These are phyloP conservation scores for Tetraodon nigroviridis DNA, from an alignment of 2,113 vertebrate genomes.

Conservation along the genomic window DNA sequence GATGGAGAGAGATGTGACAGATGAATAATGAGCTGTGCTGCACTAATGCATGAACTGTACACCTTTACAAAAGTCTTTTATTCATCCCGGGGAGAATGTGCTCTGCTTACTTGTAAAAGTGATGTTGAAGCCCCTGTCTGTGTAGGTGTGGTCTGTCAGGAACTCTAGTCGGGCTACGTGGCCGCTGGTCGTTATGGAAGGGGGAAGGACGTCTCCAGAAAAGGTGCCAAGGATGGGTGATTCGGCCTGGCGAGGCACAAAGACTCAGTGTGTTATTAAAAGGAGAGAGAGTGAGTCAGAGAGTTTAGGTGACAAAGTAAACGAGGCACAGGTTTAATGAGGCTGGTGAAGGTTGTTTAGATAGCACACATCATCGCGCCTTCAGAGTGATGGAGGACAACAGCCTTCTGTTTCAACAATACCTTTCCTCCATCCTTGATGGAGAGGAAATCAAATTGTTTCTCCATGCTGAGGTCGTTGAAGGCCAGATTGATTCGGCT, in stretches of 20 bases:
- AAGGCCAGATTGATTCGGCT: slow-evolving; percentile 97
- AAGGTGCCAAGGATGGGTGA: slow-evolving; percentile 93
- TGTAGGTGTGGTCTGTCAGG: slow-evolving; percentile 97
- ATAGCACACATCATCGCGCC: slow-evolving; percentile 6
- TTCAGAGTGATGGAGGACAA: slow-evolving; percentile 8
- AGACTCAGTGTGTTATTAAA: neutral
- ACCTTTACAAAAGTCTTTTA: neutral
- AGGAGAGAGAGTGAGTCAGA: neutral
- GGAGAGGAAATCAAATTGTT: slow-evolving; percentile 96
- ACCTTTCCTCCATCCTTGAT: slow-evolving; percentile 91
- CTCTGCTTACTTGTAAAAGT: slow-evolving; percentile 90
- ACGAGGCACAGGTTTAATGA: neutral
- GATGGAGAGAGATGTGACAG: slow-evolving; percentile 10
- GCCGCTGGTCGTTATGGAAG: slow-evolving; percentile 94
- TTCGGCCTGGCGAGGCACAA: slow-evolving; percentile 73
- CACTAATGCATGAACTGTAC: neutral
- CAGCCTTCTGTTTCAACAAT: slow-evolving; percentile 2
- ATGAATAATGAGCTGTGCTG: slow-evolving; percentile 36
- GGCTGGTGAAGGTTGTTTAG: neutral
- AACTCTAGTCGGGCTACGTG: slow-evolving; percentile 94
- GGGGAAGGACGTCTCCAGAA: slow-evolving; percentile 87
- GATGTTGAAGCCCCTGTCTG: slow-evolving; percentile 96
- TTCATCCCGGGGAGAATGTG: neutral
- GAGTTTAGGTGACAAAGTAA: neutral
- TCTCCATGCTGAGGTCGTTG: slow-evolving; percentile 98